These are phyloP conservation scores for Aptenodytes patagonicus DNA, from an alignment of 2,113 vertebrate species.

Conservation along the genomic window DNA sequence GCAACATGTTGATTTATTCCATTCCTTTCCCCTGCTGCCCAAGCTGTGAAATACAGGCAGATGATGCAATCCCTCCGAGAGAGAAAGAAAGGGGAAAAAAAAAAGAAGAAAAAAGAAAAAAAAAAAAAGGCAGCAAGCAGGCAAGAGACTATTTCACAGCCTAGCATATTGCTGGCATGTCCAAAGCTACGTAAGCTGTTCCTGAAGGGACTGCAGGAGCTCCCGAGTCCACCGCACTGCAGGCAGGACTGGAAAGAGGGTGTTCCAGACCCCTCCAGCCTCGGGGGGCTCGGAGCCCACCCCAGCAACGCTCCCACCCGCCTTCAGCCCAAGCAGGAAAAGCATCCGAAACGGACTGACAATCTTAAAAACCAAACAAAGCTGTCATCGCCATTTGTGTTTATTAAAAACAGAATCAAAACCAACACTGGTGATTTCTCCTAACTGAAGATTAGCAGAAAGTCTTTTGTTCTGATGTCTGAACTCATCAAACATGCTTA, in stretches of 20 bases:
- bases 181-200: neutral
- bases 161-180: neutral
- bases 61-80: constrained; percentile 48
- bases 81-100: neutral
- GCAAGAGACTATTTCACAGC: neutral
- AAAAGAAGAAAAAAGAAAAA: rapidly evolving
- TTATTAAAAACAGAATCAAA: constrained; percentile 46
- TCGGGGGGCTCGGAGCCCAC: neutral
- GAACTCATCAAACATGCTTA: neutral
- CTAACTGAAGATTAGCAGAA: neutral
- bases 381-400: constrained; percentile 1
- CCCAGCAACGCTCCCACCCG: neutral
- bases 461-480: neutral
- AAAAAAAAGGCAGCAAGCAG: neutral
- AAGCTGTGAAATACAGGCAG: constrained; percentile 51
- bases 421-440: neutral
- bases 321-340: neutral
- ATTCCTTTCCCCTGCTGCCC: constrained; percentile 34
- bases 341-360: neutral
- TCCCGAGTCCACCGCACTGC: neutral
- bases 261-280: neutral
- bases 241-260: neutral
- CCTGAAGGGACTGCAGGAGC: neutral
- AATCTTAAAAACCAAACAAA: neutral
- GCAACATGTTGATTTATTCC: constrained; percentile 46